A percentile compares a stretch with the other conserved stretches of the same genome.
phyloP scores from a whole-genome alignment of 2,113 vertebrate genomes.

The Mirza zaza region DNA sequence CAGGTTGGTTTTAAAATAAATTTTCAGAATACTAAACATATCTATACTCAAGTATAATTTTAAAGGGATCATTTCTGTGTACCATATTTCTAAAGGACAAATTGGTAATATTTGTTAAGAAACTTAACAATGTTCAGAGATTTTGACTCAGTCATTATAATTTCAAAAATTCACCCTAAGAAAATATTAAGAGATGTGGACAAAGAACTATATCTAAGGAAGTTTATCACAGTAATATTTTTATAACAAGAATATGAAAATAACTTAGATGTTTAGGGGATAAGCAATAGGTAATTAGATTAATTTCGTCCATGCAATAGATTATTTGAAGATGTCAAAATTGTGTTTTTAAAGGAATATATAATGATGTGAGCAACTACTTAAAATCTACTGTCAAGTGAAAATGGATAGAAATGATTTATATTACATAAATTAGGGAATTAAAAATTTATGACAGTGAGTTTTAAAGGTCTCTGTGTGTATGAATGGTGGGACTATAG shows the following conservation, averaged over 20 bases:
- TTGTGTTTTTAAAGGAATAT: not conserved
- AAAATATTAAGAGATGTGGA: conserved; percentile 20
- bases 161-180: not conserved
- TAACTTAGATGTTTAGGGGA: not conserved
- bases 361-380: not conserved
- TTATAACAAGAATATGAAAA: conserved; percentile 2
- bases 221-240: not conserved
- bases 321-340: not conserved
- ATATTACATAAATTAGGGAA: not conserved
- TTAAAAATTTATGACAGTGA: not conserved
- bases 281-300: not conserved
- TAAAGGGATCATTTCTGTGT: not conserved
- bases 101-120: not conserved
- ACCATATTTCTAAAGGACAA: not conserved
- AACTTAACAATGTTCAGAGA: not conserved
- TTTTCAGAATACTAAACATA: conserved; percentile 7
- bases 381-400: conserved; percentile 22
- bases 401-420: conserved; percentile 17
- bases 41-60: not conserved
- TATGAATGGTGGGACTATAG: not conserved
- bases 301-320: not conserved
- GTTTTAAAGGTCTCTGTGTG: not conserved
- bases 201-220: not conserved
- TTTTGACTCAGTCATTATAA: not conserved
- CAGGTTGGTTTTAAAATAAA: not conserved